These are phyloP conservation scores for Chitala chitala DNA, from an alignment of 2,113 vertebrate genomes.

Conservation along the genomic window DNA sequence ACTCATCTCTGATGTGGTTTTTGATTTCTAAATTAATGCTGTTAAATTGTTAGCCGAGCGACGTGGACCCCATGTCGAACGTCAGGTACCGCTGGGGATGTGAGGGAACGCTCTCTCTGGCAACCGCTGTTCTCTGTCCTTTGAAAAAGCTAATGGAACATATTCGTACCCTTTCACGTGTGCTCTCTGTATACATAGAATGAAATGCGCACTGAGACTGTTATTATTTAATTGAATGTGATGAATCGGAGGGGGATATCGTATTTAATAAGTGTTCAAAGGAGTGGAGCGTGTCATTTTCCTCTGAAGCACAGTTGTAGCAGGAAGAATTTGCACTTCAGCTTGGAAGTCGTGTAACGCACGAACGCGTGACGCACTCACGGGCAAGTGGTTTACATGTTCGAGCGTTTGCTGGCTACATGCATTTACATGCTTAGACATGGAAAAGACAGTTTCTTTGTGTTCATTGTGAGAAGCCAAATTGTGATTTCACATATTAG, in stretches of 20 bases:
- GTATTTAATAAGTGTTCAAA: neutral
- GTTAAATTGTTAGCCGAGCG: neutral
- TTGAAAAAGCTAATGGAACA: neutral
- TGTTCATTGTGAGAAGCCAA: neutral
- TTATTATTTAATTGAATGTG: too few species aligned
- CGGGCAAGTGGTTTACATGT: neutral
- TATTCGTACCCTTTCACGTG: neutral
- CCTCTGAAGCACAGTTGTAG: neutral
- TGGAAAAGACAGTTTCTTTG: neutral
- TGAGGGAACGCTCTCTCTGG: neutral
- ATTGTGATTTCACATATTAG: neutral
- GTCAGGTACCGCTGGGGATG: neutral
- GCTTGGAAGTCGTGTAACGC: neutral
- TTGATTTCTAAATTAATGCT: slow-evolving; percentile 13
- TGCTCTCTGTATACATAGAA: too few species aligned
- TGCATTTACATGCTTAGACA: neutral
- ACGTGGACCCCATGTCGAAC: neutral
- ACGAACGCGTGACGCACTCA: neutral
- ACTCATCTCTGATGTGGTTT: slow-evolving; percentile 23
- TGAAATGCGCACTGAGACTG: too few species aligned
- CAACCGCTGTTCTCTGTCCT: neutral
- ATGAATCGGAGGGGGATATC: neutral
- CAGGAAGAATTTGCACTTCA: neutral
- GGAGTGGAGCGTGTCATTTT: neutral
- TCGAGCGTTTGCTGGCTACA: neutral